A percentile compares a stretch with the other conserved stretches of the same genome.
phyloP scores from a whole-genome alignment of 2,888 invertebrate genomes.

The Megaustenia siamemsis region DNA sequence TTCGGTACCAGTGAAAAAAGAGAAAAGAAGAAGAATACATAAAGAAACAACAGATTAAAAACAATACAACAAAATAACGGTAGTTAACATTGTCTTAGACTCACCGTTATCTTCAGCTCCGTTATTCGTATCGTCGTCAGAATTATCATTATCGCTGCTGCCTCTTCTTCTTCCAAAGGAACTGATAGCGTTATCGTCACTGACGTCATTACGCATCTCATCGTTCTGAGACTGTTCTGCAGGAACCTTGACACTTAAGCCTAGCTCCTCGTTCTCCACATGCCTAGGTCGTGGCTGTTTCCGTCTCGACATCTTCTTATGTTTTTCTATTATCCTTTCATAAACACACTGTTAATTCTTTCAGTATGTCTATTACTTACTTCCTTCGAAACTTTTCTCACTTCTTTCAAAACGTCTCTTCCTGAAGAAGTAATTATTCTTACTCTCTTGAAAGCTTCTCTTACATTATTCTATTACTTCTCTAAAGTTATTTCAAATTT shows the following conservation, averaged over 20 bases:
- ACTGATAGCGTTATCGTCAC: neutral
- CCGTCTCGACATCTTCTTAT: slow-evolving; percentile 2
- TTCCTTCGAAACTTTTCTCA: too few species aligned
- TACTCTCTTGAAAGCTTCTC: too few species aligned
- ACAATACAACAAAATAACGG: neutral
- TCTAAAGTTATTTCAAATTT: too few species aligned
- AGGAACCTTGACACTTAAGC: too few species aligned
- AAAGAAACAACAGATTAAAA: neutral
- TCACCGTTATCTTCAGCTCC: neutral
- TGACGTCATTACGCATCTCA: too few species aligned
- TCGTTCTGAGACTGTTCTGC: too few species aligned
- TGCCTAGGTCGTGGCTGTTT: neutral
- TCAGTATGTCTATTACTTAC: too few species aligned
- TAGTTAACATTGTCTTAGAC: neutral
- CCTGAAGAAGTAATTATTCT: too few species aligned
- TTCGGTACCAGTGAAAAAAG: too few species aligned
- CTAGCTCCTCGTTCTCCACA: neutral
- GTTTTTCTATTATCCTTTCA: neutral
- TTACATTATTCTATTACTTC: too few species aligned
- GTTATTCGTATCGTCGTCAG: neutral
- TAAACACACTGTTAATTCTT: neutral
- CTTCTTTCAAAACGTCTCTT: too few species aligned
- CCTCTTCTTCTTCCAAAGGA: neutral
- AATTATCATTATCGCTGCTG: neutral
- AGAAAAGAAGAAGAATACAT: neutral